Conservation (phyloP, 2,888 invertebrate genomes). For the Lasioglossum villosulum region DNA sequence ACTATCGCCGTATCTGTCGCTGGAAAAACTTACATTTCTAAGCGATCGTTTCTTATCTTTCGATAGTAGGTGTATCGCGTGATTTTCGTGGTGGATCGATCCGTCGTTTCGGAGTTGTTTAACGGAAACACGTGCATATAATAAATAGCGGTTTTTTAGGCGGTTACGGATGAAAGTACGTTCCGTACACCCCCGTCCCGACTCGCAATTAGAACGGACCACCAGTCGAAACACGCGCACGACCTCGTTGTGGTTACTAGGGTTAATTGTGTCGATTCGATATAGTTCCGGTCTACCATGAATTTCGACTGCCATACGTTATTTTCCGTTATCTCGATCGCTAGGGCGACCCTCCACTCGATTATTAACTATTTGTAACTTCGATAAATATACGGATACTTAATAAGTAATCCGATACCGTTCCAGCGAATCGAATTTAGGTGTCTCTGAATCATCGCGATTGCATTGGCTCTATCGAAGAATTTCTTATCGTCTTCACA, state of each 20-base stretch:
- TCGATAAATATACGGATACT: constrained; percentile 39
- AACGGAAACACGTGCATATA: constrained; percentile 1
- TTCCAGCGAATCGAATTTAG: background rate
- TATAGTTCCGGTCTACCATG: constrained; percentile 51
- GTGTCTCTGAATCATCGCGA: background rate
- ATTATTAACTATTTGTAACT: constrained; percentile 60
- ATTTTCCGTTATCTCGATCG: constrained; percentile 62
- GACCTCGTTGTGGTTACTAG: constrained; percentile 58
- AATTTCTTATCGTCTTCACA: background rate
- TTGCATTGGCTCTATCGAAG: background rate
- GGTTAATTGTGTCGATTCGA: constrained; percentile 71
- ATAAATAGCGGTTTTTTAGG: constrained; percentile 22
- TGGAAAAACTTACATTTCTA: background rate
- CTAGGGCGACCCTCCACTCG: constrained; percentile 18
- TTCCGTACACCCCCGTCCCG: background rate
- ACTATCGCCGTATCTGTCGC: background rate
- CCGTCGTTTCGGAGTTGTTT: background rate
- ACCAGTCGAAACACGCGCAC: constrained; percentile 52
- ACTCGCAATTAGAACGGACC: constrained; percentile 47
- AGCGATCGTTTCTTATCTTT: background rate
- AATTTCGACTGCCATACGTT: constrained; percentile 60
- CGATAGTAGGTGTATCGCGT: background rate
- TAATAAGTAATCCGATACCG: constrained; percentile 31
- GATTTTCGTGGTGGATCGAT: background rate
- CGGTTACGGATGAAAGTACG: constrained; percentile 23